phyloP scores from a whole-genome alignment of 2,797 vertebrate species.

The Malurus splendens region DNA sequence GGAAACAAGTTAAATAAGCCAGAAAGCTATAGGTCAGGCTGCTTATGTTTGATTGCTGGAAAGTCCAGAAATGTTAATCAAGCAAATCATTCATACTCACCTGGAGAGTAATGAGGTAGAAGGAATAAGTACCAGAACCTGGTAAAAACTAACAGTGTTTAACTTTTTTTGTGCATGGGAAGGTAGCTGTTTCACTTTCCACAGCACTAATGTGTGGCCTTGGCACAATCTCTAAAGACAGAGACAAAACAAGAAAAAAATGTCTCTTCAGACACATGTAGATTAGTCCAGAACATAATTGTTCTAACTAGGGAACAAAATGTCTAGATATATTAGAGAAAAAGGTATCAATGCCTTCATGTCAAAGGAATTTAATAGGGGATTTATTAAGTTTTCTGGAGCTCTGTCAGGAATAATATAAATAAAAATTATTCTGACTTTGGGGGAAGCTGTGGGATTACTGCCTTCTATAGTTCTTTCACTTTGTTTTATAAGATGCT shows the following conservation, averaged over 20 bases:
- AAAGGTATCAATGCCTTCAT: not conserved
- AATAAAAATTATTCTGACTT: not conserved
- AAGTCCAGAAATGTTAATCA: not conserved
- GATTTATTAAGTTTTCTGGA: not conserved
- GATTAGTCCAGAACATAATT: not conserved
- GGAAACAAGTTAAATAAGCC: not conserved
- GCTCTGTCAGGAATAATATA: not conserved
- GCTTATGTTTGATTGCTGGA: not conserved
- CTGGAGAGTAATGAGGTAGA: not conserved
- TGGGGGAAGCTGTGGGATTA: not conserved
- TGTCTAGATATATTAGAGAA: not conserved
- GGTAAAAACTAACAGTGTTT: not conserved
- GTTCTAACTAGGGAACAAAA: not conserved
- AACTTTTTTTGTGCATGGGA: not conserved
- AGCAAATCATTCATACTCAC: not conserved
- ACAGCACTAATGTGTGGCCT: accelerated
- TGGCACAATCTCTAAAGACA: not conserved
- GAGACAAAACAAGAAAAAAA: not conserved
- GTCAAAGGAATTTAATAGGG: not conserved
- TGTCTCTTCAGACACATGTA: not conserved
- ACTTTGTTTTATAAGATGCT: not conserved
- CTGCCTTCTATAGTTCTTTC: not conserved
- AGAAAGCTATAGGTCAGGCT: not conserved
- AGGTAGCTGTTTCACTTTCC: not conserved
- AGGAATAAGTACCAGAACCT: not conserved